These are phyloP conservation scores for Etheostoma cragini DNA, from an alignment of 2,113 vertebrate species.

Conservation along the genomic window DNA sequence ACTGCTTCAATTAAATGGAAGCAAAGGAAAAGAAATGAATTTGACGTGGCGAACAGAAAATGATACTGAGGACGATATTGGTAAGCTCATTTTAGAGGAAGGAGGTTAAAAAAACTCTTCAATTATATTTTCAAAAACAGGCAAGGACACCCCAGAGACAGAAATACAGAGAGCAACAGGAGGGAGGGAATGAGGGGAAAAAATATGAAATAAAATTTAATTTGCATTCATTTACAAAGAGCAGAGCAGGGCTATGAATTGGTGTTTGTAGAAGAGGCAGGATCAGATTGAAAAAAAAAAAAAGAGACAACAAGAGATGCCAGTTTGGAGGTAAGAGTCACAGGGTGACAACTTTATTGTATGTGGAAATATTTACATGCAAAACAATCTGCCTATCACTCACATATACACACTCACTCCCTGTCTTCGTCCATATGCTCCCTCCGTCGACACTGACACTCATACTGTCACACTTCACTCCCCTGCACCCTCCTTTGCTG, in stretches of 20 bases:
- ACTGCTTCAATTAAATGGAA: constrained; percentile 74
- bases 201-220: constrained; percentile 66
- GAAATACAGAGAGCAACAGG: constrained; percentile 30
- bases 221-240: constrained; percentile 61
- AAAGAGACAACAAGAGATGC: constrained; percentile 66
- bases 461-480: constrained; percentile 74
- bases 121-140: constrained; percentile 69
- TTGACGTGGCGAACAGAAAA: constrained; percentile 69
- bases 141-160: constrained; percentile 55
- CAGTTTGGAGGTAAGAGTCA: constrained; percentile 63
- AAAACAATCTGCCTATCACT: constrained; percentile 72
- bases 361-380: constrained; percentile 79
- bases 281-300: constrained; percentile 40
- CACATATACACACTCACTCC: constrained; percentile 29
- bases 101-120: constrained; percentile 47
- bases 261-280: constrained; percentile 57
- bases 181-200: constrained; percentile 3
- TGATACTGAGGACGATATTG: constrained; percentile 63
- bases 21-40: constrained; percentile 67
- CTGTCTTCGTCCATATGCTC: constrained; percentile 38
- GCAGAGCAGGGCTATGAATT: constrained; percentile 40
- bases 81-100: constrained; percentile 61
- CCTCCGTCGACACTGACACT: constrained; percentile 39
- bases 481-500: constrained; percentile 62
- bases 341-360: constrained; percentile 81